Conservation (phyloP, 1,140 invertebrate species). For the Tribolium madens region DNA sequence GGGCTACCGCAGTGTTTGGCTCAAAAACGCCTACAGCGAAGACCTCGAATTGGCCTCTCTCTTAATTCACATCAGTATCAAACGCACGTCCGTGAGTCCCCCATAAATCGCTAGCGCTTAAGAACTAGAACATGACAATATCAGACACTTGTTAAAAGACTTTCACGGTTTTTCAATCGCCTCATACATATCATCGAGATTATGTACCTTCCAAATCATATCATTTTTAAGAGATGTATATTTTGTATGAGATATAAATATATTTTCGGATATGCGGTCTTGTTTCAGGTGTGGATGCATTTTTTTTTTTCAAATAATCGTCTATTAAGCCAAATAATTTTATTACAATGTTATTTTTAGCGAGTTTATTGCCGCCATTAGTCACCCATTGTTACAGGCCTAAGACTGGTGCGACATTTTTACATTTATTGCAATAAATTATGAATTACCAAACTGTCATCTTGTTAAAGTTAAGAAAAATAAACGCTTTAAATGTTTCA, state of each 20-base stretch:
- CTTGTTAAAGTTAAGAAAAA: conserved; percentile 34
- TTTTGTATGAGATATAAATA: conserved; percentile 23
- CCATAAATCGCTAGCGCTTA: not conserved
- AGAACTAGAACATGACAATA: conserved; percentile 41
- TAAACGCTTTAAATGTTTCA: conserved; percentile 40
- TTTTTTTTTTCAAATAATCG: conserved; percentile 1
- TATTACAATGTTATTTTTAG: conserved; percentile 20
- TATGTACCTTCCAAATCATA: conserved; percentile 22
- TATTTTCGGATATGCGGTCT: conserved; percentile 5
- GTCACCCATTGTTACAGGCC: conserved; percentile 15
- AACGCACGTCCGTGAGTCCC: conserved; percentile 58
- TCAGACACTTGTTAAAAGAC: conserved; percentile 26
- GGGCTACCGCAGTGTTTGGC: conserved; percentile 91
- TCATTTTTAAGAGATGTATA: conserved; percentile 28
- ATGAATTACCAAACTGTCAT: conserved; percentile 30
- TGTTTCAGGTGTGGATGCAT: not conserved
- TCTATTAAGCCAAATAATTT: conserved; percentile 22
- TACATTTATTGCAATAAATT: conserved; percentile 29
- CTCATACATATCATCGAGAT: conserved; percentile 39
- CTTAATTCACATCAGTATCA: conserved; percentile 83
- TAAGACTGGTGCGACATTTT: conserved; percentile 33
- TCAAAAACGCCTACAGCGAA: conserved; percentile 94
- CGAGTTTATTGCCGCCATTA: conserved; percentile 19
- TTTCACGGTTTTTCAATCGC: conserved; percentile 9
- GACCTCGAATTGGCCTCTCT: conserved; percentile 93